phyloP scores from a whole-genome alignment of 2,888 invertebrate species.

The Clitarchus hookeri region DNA sequence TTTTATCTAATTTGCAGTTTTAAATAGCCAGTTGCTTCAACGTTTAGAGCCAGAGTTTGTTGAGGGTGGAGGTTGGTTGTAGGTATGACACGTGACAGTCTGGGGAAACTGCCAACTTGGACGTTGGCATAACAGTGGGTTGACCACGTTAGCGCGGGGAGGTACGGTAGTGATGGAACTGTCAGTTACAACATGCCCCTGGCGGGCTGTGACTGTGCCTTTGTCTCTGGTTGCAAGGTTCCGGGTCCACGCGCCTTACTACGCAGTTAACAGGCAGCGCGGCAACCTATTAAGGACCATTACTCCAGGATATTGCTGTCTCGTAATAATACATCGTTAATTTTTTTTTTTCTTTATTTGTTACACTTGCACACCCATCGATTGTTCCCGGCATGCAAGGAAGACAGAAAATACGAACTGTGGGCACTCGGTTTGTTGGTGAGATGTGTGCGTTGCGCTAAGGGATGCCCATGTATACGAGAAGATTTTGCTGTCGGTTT shows the following conservation, averaged over 20 bases:
- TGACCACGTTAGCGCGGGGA: neutral
- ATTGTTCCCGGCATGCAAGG: neutral
- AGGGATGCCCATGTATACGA: too few relatives aligned
- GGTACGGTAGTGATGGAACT: neutral
- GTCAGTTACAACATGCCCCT: neutral
- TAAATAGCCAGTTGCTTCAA: too few relatives aligned
- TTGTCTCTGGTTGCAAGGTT: neutral
- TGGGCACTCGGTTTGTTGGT: too few relatives aligned
- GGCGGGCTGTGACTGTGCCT: neutral
- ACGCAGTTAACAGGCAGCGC: neutral
- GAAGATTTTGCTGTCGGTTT: too few relatives aligned
- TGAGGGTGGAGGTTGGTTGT: too few relatives aligned
- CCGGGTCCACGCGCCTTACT: neutral
- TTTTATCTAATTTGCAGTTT: too few relatives aligned
- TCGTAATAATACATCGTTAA: neutral
- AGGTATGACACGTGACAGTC: too few relatives aligned
- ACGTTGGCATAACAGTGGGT: too few relatives aligned
- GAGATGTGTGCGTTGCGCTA: too few relatives aligned
- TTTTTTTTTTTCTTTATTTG: neutral
- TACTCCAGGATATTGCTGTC: neutral
- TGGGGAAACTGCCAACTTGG: too few relatives aligned
- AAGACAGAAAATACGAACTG: too few relatives aligned
- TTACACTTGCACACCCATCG: neutral
- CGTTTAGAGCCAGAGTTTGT: too few relatives aligned
- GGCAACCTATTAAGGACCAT: neutral